Evolutionary conservation across 2,113 vertebrate genomes (phyloP), one percentile per base, ranked within the genome.

Genomic region (Colinus virginianus): DNA sequence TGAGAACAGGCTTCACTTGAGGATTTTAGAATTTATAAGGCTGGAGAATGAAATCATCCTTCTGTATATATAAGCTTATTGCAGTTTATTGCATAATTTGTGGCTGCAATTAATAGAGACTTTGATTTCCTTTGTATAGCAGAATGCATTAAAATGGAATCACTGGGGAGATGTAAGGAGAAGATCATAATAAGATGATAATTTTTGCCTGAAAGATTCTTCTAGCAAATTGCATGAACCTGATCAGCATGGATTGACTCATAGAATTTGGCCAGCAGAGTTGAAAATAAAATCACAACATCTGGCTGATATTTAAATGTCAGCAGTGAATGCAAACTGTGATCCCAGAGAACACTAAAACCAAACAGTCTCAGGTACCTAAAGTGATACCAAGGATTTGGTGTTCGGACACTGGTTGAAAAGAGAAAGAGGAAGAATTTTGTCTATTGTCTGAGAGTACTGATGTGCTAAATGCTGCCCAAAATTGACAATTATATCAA

Each of bases 251-350:
- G 66, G 36, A 67, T 45, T 81, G 69, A 81, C 77, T 93, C 78
- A 61, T 32, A 75, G 15, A 61, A 13, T 68, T 72, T 84, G 88
- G 68, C 62, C 90, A 89, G 13, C 0, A 0, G 43, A 81, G 48
- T 10, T 68, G 76, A 72, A 84, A 86, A 69, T 22, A 68, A 81
- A 92, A 93, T 88, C 80, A 86, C 69, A 88, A 88, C 92, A 90
- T 93, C 95, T 96, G 94, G 88, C 83, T 92, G 86, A 90, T 93
- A 86, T 84, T 95, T 84, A 90, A 92, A 90, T 93, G 84, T 87
- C 94, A 94, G 70, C 42, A 69, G 70, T 26, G 59, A 77, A 45
- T 84, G 28, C 88, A 88, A 58, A 25, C 69, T 23, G 18, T 45
- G 67, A 82, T 75, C 62, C 49, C 62, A 48, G 53, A 78, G 77